A percentile compares a stretch with the other conserved stretches of the same genome.
Evolutionary conservation across 1,140 invertebrate genomes (phyloP).

Genomic region (Drosophila punjabiensis): DNA sequence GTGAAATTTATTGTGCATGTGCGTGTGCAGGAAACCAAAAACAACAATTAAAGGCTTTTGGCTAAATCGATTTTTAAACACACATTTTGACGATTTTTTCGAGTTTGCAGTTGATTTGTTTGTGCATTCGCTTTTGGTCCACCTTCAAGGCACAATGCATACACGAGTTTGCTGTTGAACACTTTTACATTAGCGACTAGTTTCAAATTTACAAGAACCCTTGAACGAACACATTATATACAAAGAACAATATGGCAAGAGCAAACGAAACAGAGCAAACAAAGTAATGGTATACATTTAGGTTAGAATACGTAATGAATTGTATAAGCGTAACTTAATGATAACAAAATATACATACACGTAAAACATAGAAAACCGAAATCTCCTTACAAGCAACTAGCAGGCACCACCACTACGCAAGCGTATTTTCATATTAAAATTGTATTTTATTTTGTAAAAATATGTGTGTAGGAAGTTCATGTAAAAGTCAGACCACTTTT

Average conservation of each 20-base stretch:
- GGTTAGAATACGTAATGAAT: constrained; percentile 81
- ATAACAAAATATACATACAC: constrained; percentile 75
- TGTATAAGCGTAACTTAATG: constrained; percentile 81
- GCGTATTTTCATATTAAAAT: constrained; percentile 71
- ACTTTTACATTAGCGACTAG: constrained; percentile 66
- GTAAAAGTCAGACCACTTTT: constrained; percentile 40
- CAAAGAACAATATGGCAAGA: constrained; percentile 38
- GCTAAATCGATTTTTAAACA: constrained; percentile 51
- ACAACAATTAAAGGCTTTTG: constrained; percentile 49
- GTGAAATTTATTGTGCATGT: constrained; percentile 44
- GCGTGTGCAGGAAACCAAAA: constrained; percentile 39
- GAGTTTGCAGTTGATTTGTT: constrained; percentile 42
- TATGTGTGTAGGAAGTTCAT: constrained; percentile 16
- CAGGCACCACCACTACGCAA: not conserved
- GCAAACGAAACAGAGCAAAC: constrained; percentile 43
- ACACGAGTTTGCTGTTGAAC: constrained; percentile 69
- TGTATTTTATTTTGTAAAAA: constrained; percentile 48
- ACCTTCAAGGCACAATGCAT: constrained; percentile 60
- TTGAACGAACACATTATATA: constrained; percentile 36
- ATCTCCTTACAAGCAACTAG: constrained; percentile 26
- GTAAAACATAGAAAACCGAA: constrained; percentile 27
- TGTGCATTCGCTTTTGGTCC: constrained; percentile 66
- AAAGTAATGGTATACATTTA: constrained; percentile 77
- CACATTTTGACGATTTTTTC: constrained; percentile 62
- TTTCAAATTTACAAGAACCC: constrained; percentile 72